Evolutionary conservation across 1,140 invertebrate species (phyloP).

Genomic region (Ladona fulva): DNA sequence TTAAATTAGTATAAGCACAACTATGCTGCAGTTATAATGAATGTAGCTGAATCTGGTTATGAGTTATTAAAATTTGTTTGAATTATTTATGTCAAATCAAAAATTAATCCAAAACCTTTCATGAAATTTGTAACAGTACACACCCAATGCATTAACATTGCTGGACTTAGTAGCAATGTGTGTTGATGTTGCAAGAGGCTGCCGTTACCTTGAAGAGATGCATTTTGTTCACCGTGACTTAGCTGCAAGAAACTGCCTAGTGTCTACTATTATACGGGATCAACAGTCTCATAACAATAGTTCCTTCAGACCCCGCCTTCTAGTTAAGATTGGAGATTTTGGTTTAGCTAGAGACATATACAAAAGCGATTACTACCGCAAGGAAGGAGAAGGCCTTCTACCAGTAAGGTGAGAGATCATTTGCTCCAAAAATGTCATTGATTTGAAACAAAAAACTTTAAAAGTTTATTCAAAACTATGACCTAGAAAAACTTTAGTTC

Average conservation of each 20-base stretch:
- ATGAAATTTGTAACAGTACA: slow-evolving; percentile 34
- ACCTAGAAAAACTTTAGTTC: too few relatives aligned
- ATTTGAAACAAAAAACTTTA: too few relatives aligned
- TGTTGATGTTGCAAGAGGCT: slow-evolving; percentile 88
- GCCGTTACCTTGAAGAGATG: slow-evolving; percentile 85
- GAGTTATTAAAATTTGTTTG: slow-evolving; percentile 14
- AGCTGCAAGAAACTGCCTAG: slow-evolving; percentile 87
- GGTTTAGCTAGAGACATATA: slow-evolving; percentile 91
- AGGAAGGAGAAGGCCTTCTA: slow-evolving; percentile 68
- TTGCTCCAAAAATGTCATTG: too few relatives aligned
- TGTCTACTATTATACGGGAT: slow-evolving; percentile 56
- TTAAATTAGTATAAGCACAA: background rate
- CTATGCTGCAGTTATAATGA: background rate
- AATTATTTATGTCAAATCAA: background rate
- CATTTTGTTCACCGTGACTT: slow-evolving; percentile 95
- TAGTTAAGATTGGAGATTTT: slow-evolving; percentile 96
- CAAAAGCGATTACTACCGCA: slow-evolving; percentile 93
- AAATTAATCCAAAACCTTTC: background rate
- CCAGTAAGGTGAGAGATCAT: slow-evolving; percentile 40
- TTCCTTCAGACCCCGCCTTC: slow-evolving; percentile 40
- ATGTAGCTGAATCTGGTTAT: slow-evolving; percentile 15
- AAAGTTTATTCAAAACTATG: too few relatives aligned
- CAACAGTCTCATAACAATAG: slow-evolving; percentile 13
- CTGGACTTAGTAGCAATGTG: slow-evolving; percentile 84
- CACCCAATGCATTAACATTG: slow-evolving; percentile 53